Evolutionary conservation across 64 coral and sea anemone species (phyloP).

Genomic region (Actinia equina): DNA sequence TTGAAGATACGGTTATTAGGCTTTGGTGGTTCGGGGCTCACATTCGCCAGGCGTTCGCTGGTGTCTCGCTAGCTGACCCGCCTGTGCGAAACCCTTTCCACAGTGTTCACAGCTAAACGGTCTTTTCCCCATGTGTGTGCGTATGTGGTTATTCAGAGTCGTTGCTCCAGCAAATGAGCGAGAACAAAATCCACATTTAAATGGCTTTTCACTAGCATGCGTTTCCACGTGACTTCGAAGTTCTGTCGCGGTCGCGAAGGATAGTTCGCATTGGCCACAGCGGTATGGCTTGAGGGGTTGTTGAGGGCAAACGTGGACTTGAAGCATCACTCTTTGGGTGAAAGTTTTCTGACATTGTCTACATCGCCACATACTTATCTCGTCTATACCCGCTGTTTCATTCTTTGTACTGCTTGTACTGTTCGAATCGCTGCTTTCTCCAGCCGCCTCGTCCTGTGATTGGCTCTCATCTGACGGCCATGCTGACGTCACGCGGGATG

Average conservation of each 20-base stretch:
- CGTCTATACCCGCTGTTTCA: background rate
- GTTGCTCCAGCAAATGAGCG: constrained; percentile 67
- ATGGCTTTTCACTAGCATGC: constrained; percentile 71
- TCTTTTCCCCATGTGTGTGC: constrained; percentile 63
- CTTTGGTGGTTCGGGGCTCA: background rate
- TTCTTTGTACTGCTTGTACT: background rate
- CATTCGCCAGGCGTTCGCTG: constrained; percentile 53
- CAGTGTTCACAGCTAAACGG: constrained; percentile 69
- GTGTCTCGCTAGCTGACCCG: constrained; percentile 67
- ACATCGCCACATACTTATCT: constrained; percentile 70
- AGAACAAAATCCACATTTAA: constrained; percentile 76
- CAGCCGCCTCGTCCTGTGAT: background rate
- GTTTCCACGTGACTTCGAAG: constrained; percentile 69
- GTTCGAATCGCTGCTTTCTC: constrained; percentile 13
- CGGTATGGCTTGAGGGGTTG: constrained; percentile 58
- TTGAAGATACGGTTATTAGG: background rate
- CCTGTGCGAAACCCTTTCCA: constrained; percentile 49
- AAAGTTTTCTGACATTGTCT: constrained; percentile 71
- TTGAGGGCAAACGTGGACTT: constrained; percentile 65
- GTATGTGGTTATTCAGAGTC: constrained; percentile 73
- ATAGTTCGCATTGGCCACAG: constrained; percentile 61
- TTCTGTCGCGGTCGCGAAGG: constrained; percentile 34
- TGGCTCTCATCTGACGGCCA: background rate
- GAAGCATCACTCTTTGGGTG: constrained; percentile 59
- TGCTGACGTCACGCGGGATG: background rate